These are phyloP conservation scores for Hippopotamus amphibius DNA, from an alignment of 2,113 vertebrate species.

Conservation along the genomic window DNA sequence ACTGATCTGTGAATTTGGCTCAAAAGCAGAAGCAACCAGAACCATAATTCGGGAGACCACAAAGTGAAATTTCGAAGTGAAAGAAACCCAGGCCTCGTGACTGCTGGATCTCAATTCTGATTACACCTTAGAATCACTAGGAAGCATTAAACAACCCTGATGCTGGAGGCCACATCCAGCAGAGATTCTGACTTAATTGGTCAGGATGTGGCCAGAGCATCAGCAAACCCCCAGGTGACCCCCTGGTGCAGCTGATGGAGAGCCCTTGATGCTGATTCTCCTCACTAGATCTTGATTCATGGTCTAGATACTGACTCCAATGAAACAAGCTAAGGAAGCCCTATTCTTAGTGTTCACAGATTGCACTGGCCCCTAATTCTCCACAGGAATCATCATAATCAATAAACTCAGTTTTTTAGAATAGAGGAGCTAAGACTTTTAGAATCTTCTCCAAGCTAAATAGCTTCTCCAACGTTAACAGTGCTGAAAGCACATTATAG, in stretches of 20 bases:
- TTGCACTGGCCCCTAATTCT: neutral
- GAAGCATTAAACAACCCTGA: neutral
- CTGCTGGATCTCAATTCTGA: neutral
- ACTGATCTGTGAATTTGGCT: neutral
- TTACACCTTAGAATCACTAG: no score
- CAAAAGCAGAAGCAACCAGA: neutral
- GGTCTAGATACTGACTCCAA: neutral
- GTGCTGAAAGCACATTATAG: neutral
- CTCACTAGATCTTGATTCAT: neutral
- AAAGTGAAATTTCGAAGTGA: neutral
- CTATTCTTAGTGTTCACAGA: neutral
- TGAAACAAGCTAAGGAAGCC: neutral
- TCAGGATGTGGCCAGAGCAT: neutral
- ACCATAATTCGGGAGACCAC: neutral
- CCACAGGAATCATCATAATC: neutral
- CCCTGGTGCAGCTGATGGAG: neutral
- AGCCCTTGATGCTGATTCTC: neutral
- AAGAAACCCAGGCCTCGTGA: neutral
- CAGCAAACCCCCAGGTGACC: neutral
- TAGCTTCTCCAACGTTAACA: conserved; percentile 16
- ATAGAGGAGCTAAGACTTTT: neutral
- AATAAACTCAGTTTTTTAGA: neutral
- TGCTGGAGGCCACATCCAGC: no score
- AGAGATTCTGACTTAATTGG: neutral
- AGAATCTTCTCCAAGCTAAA: neutral